phyloP scores from a whole-genome alignment of 2,113 vertebrate genomes.

The Pholis gunnellus region DNA sequence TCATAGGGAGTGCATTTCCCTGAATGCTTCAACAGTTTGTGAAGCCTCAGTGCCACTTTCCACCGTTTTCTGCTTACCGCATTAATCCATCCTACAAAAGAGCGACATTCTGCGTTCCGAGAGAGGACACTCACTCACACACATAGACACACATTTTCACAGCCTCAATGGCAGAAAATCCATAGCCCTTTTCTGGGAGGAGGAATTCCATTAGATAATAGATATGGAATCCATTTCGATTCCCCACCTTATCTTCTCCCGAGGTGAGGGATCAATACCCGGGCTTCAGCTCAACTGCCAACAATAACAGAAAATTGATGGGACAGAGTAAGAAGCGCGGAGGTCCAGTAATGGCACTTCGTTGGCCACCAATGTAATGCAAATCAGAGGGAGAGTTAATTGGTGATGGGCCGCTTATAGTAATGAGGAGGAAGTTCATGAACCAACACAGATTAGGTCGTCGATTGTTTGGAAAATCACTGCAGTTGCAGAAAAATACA shows the following conservation, averaged over 20 bases:
- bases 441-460: constrained; percentile 50
- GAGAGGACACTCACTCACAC: constrained; percentile 45
- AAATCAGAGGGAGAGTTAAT: constrained; percentile 73
- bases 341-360: constrained; percentile 75
- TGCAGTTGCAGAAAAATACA: constrained; percentile 13
- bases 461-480: constrained; percentile 43
- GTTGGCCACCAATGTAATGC: constrained; percentile 67
- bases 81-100: constrained; percentile 82
- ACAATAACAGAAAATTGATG: constrained; percentile 89
- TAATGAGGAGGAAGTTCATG: constrained; percentile 71
- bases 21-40: constrained; percentile 74
- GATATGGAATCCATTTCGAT: constrained; percentile 90
- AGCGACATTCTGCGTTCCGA: constrained; percentile 73
- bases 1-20: constrained; percentile 79
- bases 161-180: constrained; percentile 89
- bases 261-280: constrained; percentile 85
- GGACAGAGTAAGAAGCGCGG: constrained; percentile 71
- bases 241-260: constrained; percentile 87
- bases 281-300: constrained; percentile 85
- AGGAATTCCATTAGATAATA: constrained; percentile 91
- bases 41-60: constrained; percentile 75
- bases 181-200: constrained; percentile 86
- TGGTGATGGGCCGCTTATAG: constrained; percentile 56
- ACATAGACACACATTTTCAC: constrained; percentile 76
- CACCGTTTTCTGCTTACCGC: constrained; percentile 74